Evolutionary conservation across 2,113 vertebrate species (phyloP).

Genomic region (Galemys pyrenaicus): DNA sequence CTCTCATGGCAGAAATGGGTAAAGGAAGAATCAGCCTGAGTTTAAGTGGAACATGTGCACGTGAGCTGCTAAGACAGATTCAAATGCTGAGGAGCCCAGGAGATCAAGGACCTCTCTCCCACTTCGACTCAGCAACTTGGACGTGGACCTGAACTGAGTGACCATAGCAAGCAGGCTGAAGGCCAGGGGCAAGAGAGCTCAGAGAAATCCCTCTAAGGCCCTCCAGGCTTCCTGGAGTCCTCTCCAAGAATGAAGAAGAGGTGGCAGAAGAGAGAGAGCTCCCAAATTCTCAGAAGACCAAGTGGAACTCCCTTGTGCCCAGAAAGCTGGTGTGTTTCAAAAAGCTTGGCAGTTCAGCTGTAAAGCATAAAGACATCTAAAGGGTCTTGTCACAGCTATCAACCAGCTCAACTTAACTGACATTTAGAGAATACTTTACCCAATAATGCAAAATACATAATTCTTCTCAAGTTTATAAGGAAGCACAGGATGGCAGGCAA

Average conservation of each 20-base stretch:
- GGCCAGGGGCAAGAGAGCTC: not conserved
- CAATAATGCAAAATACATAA: not conserved
- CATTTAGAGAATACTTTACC: not conserved
- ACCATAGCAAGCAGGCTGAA: not conserved
- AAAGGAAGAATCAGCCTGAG: not conserved
- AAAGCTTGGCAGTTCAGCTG: not conserved
- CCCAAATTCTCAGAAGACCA: not conserved
- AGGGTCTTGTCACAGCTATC: not conserved
- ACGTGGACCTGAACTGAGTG: not conserved
- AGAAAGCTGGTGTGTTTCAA: not conserved
- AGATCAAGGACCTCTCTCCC: not conserved
- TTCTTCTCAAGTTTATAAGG: not conserved
- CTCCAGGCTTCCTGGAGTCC: not conserved
- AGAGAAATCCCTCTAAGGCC: not conserved
- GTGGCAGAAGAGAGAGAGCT: not conserved
- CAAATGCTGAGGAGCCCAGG: fast-evolving
- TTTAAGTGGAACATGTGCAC: not conserved
- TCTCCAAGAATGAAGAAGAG: not conserved
- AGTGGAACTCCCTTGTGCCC: not conserved
- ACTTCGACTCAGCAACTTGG: too few relatives aligned
- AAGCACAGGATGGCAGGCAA: not conserved
- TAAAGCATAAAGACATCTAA: not conserved
- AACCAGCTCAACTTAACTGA: not conserved
- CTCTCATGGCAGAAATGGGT: too few relatives aligned
- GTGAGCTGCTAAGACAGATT: not conserved